Percentiles rank a stretch among this genome's conserved stretches.
Conservation (phyloP, 2,113 vertebrate genomes). For the Calonectris borealis region DNA sequence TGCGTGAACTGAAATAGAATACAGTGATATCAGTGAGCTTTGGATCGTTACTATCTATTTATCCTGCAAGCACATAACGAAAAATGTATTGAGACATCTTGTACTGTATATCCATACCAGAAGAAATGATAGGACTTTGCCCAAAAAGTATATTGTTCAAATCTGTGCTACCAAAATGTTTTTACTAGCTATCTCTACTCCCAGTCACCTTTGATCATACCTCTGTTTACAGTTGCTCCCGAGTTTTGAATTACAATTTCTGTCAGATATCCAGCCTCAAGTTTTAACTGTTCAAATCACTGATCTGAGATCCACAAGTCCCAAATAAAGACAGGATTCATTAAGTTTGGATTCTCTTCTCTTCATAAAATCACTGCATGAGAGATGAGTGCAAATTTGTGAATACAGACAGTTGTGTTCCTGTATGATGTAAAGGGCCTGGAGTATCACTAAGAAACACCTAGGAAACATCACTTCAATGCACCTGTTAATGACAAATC, state of each 20-base stretch:
- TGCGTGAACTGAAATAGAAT: neutral
- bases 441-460: neutral
- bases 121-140: neutral
- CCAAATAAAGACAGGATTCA: neutral
- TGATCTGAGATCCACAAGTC: neutral
- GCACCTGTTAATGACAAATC: neutral
- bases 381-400: neutral
- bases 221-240: neutral
- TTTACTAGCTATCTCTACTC: neutral
- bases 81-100: neutral
- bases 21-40: neutral
- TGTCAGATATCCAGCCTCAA: neutral
- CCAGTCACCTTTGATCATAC: neutral
- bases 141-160: neutral
- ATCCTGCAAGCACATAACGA: neutral
- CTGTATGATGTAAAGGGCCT: neutral
- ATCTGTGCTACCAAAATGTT: neutral
- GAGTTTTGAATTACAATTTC: neutral
- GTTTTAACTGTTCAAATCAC: neutral
- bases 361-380: neutral
- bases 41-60: neutral
- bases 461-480: neutral
- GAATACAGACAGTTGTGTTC: neutral
- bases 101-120: neutral
- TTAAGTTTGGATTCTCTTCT: neutral